Evolutionary conservation across 2,888 invertebrate species (phyloP).

Genomic region (Yponomeuta evonymella): DNA sequence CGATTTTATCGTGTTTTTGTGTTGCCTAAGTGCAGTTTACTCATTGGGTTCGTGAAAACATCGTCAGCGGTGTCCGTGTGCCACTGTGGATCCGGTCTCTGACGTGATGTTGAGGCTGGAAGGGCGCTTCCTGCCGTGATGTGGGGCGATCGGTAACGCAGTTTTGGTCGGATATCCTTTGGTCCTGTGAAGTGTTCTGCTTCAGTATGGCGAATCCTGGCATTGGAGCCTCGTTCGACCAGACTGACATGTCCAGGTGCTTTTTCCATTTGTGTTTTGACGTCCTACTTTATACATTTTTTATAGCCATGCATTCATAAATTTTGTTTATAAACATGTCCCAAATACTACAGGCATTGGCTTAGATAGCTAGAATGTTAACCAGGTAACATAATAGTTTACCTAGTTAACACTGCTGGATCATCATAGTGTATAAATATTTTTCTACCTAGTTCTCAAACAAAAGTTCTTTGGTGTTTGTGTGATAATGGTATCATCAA

Average conservation of each 20-base stretch:
- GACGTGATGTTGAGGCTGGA: slow-evolving; percentile 41
- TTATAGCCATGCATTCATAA: not conserved
- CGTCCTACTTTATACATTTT: not conserved
- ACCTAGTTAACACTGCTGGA: no score
- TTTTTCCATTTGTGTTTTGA: slow-evolving; percentile 11
- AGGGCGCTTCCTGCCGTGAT: slow-evolving; percentile 52
- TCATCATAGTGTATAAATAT: no score
- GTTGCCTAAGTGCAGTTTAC: slow-evolving; percentile 33
- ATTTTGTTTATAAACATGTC: no score
- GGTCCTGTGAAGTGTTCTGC: slow-evolving; percentile 31
- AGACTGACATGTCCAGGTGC: slow-evolving; percentile 80
- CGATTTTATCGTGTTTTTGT: slow-evolving; percentile 42
- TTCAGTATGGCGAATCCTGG: slow-evolving; percentile 63
- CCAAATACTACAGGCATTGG: no score
- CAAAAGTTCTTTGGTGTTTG: no score
- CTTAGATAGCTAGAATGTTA: no score
- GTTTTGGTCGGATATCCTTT: slow-evolving; percentile 9
- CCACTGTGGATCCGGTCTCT: slow-evolving; percentile 27
- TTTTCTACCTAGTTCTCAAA: no score
- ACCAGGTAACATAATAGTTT: no score
- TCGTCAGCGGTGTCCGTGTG: not conserved
- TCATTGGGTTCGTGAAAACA: slow-evolving; percentile 23
- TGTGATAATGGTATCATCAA: no score
- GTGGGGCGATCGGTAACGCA: slow-evolving; percentile 45
- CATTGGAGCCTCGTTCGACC: slow-evolving; percentile 82